phyloP scores from a whole-genome alignment of 64 coral and sea anemone species.

The Montipora cactus region DNA sequence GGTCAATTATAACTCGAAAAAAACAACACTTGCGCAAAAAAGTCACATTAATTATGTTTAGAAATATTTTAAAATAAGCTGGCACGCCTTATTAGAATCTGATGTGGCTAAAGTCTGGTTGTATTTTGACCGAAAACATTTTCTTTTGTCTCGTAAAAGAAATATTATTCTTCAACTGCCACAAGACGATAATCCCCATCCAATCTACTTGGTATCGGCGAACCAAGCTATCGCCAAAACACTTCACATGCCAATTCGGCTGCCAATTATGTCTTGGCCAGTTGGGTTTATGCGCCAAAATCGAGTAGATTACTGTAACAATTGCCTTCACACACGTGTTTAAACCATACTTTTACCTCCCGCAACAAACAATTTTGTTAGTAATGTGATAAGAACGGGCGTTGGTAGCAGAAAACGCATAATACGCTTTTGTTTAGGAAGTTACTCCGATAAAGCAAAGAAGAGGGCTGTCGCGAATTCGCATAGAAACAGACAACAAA shows the following conservation, averaged over 20 bases:
- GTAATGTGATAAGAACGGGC: neutral
- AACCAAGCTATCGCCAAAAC: conserved; percentile 31
- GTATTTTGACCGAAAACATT: neutral
- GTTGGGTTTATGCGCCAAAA: neutral
- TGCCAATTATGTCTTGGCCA: neutral
- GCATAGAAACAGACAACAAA: neutral
- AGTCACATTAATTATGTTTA: neutral
- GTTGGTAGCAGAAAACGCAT: neutral
- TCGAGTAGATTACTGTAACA: conserved; percentile 7
- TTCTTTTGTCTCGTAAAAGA: neutral
- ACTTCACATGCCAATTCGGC: conserved; percentile 7
- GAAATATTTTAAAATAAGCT: neutral
- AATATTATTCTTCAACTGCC: neutral
- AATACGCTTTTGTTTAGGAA: conserved; percentile 7
- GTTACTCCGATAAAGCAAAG: neutral
- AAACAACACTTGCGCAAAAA: neutral
- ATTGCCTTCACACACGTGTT: neutral
- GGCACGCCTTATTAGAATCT: neutral
- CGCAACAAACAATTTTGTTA: neutral
- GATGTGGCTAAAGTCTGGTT: neutral
- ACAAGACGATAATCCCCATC: conserved; percentile 41
- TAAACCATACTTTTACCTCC: neutral
- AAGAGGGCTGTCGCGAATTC: neutral
- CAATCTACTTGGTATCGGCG: conserved; percentile 28
- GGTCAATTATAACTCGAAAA: neutral